Conservation (phyloP, 1,140 invertebrate genomes). For the Parasteatoda tepidariorum region DNA sequence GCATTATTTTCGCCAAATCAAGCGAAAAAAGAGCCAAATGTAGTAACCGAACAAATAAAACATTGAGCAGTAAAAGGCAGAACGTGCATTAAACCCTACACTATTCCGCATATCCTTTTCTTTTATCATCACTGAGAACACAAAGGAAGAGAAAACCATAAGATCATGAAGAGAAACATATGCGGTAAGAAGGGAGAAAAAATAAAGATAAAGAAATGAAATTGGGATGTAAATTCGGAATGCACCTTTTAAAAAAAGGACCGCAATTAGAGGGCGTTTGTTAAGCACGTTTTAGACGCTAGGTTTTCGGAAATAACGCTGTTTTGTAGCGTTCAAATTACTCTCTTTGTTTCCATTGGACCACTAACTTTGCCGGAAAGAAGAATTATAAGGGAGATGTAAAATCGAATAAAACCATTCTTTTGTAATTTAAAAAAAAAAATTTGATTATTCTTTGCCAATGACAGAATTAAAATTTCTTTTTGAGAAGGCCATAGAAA, state of each 20-base stretch:
- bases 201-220: conserved; percentile 54
- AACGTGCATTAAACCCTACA: conserved; percentile 45
- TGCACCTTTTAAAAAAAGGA: conserved; percentile 51
- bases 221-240: conserved; percentile 57
- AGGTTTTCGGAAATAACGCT: neutral
- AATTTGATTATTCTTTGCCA: no score
- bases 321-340: conserved; percentile 1
- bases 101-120: conserved; percentile 12
- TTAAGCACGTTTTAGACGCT: neutral
- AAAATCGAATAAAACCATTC: no score
- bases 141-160: neutral
- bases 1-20: neutral
- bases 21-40: neutral
- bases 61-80: conserved; percentile 28
- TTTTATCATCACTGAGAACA: conserved; percentile 42
- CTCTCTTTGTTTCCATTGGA: conserved; percentile 13
- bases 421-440: no score
- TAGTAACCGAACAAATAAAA: conserved; percentile 8
- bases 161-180: conserved; percentile 27
- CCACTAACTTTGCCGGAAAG: neutral
- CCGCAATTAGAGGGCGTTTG: conserved; percentile 46
- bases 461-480: no score
- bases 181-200: conserved; percentile 24
- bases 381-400: no score
- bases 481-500: no score